Evolutionary conservation across 2,888 invertebrate species (phyloP), one percentile per base, ranked within the genome.

Genomic region (Protonemura montana): DNA sequence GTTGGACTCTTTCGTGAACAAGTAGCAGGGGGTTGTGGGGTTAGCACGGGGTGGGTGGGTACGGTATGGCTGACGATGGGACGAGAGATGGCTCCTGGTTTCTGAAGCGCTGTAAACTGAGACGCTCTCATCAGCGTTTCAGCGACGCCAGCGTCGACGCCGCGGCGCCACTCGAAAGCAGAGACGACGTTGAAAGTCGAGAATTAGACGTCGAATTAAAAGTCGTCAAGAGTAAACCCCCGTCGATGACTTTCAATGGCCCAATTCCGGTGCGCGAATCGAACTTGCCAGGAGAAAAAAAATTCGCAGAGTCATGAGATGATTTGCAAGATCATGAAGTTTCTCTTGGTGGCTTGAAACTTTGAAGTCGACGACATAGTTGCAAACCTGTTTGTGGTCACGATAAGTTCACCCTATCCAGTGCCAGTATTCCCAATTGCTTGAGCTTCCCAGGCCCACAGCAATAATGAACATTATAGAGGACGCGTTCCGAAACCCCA

Each of bases 81-180:
- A 21, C 16, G 59, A 21, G 59, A 21, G 59, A 59, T 21, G 59
- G 21, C 59, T 59, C 59, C 59, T 59, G 59, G 59, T 59, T 59
- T 59, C 59, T 59, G 59, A 21, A 59, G 59, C 59, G 59, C 59
- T 59, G 59, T 59, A 59, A 59, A 59, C 59, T 59, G 59, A 59
- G 59, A 59, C 59, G 59, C 59, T 59, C 59, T 59, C 59, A 59
- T 59, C 59, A 59, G 59, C 59, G 59, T 59, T 59, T 13, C 59
- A 59, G 59, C 59, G 21, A 21, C 59, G 59, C 21, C 59, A 21
- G 59, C 59, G 59, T 59, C 13, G 59, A 10, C 59, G 59, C 21
- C 59, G 59, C 2, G 59, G 13, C 59, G 59, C 59, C 59, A 21
- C 59, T 59, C 59, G 21, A 59, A 59, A 59, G 59, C 59, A 21